A percentile compares a stretch with the other conserved stretches of the same genome.
Evolutionary conservation across 2,113 vertebrate genomes (phyloP).

Genomic region (Oncorhynchus tshawytscha): DNA sequence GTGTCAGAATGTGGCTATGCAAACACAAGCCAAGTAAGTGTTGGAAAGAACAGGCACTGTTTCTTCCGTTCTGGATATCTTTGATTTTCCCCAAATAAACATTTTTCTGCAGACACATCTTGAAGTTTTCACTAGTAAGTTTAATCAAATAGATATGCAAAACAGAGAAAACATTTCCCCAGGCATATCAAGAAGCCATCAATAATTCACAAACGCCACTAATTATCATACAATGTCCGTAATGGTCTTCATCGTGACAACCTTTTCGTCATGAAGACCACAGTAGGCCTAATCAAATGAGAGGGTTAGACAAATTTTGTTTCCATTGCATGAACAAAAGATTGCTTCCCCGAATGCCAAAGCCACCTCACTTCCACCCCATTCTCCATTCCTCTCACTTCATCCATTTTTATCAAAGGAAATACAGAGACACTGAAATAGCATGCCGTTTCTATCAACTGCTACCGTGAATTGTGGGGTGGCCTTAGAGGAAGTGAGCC

Average conservation of each 20-base stretch:
- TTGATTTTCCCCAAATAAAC: not conserved
- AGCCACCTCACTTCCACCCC: constrained; percentile 25
- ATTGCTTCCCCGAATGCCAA: too few species aligned
- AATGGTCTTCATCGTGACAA: not conserved
- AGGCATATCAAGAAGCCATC: too few species aligned
- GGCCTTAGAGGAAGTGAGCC: not conserved
- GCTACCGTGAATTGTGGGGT: not conserved
- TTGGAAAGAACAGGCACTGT: not conserved
- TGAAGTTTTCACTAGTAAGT: too few species aligned
- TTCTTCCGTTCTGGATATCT: not conserved
- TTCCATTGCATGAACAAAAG: constrained; percentile 41
- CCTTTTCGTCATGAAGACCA: not conserved
- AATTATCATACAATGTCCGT: not conserved
- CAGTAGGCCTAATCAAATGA: not conserved
- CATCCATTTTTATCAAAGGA: constrained; percentile 4
- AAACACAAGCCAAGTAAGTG: not conserved
- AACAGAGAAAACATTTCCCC: too few species aligned
- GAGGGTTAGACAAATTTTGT: constrained; percentile 2
- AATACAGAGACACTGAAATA: constrained; percentile 21
- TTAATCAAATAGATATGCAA: too few species aligned
- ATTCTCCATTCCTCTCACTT: not conserved
- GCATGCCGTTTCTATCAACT: not conserved
- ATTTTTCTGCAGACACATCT: too few species aligned
- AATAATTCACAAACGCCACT: too few species aligned
- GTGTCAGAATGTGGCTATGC: not conserved